Evolutionary conservation across 2,888 invertebrate species (phyloP).

Genomic region (Dugesia japonica): DNA sequence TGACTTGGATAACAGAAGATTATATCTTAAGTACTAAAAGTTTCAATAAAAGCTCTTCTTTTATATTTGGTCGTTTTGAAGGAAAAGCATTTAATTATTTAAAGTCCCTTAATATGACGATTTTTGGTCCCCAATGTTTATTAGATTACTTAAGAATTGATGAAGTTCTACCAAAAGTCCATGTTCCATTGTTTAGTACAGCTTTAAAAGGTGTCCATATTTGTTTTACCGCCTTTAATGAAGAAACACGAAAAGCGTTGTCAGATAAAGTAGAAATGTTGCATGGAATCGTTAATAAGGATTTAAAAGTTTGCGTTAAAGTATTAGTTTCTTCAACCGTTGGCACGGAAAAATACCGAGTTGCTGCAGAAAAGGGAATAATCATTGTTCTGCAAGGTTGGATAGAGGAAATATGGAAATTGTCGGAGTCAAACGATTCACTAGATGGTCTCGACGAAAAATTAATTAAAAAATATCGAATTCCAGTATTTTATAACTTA

Average conservation of each 20-base stretch:
- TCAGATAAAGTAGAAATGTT: constrained; percentile 31
- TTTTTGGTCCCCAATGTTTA: constrained; percentile 33
- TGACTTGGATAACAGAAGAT: neutral
- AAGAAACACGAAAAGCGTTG: constrained; percentile 16
- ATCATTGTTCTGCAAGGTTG: constrained; percentile 64
- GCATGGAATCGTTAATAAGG: constrained; percentile 27
- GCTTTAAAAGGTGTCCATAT: constrained; percentile 32
- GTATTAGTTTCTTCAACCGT: constrained; percentile 37
- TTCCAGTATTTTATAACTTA: constrained; percentile 28
- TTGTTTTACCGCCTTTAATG: constrained; percentile 30
- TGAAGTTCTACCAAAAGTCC: constrained; percentile 28
- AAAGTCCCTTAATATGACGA: neutral
- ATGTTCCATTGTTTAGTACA: constrained; percentile 32
- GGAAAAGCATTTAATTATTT: constrained; percentile 30
- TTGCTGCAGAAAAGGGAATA: constrained; percentile 57
- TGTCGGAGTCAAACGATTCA: constrained; percentile 26
- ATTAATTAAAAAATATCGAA: constrained; percentile 12
- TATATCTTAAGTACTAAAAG: neutral
- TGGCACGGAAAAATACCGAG: constrained; percentile 49
- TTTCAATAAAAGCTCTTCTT: neutral
- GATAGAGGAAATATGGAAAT: constrained; percentile 52
- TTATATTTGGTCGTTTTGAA: constrained; percentile 23
- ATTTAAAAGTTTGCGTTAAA: constrained; percentile 32
- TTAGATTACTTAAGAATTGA: constrained; percentile 31
- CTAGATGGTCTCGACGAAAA: constrained; percentile 8